phyloP scores from a whole-genome alignment of 92 coral and sea anemone genomes.

The Chrysogorgia sp. region DNA sequence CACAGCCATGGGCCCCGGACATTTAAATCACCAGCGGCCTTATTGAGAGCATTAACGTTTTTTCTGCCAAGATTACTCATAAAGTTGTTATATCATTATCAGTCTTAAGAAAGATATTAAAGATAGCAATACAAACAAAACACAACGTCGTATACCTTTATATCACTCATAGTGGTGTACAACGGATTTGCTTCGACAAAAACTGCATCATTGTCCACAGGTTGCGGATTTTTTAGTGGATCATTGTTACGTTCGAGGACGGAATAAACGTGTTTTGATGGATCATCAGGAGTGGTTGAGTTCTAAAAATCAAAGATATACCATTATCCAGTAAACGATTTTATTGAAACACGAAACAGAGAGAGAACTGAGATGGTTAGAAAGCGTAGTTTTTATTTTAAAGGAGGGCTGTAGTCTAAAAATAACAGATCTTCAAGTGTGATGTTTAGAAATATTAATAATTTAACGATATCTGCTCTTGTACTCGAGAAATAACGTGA shows the following conservation, averaged over 20 bases:
- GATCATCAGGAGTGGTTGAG: background rate
- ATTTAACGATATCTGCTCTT: too few relatives aligned
- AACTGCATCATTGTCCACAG: slow-evolving; percentile 34
- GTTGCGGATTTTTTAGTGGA: slow-evolving; percentile 12
- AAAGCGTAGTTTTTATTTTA: too few relatives aligned
- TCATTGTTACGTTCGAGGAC: slow-evolving; percentile 12
- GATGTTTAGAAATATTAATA: too few relatives aligned
- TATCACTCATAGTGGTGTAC: background rate
- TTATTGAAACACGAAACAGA: background rate
- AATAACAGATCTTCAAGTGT: too few relatives aligned
- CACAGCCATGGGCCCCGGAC: background rate
- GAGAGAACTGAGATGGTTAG: background rate
- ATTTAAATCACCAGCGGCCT: background rate
- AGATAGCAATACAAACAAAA: background rate
- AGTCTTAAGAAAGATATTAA: too few relatives aligned
- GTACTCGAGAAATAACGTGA: too few relatives aligned
- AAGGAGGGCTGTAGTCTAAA: too few relatives aligned
- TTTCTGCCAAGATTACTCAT: too few relatives aligned
- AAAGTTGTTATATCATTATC: too few relatives aligned
- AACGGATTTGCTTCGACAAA: slow-evolving; percentile 35
- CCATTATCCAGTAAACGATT: background rate
- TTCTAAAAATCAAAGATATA: background rate
- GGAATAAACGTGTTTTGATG: slow-evolving; percentile 9
- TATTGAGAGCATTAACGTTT: too few relatives aligned
- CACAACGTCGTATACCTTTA: background rate